Evolutionary conservation across 2,888 invertebrate genomes (phyloP), one percentile per base, ranked within the genome.

Genomic region (Ophion costatus): DNA sequence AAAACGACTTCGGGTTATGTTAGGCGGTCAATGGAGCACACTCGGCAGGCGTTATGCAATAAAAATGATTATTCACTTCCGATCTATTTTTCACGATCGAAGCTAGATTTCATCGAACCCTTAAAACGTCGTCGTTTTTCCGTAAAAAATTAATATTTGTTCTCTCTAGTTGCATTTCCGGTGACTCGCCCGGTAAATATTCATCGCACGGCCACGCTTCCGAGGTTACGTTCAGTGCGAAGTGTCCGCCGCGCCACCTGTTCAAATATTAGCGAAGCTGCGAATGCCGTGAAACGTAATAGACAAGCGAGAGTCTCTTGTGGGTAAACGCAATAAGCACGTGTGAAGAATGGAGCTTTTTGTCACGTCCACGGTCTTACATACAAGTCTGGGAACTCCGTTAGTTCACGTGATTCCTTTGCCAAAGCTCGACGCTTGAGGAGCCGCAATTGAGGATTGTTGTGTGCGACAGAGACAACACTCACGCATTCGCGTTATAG

Each of bases 1-100:
- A 29, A n/a, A 45, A 69, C 74, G 70, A 70, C 63, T 76, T 76
- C 17, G 17, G 14, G 17, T 17, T 51, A 17, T 17, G 11, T 51
- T 14, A 51, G 5, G 51, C 17, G 51, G 17, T 17, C 17, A 17
- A 14, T 51, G 51, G 51, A 38, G 75, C 22, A 70, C 66, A 67
- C 45, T 77, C 66, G 45, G 4, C 11, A 67, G 11, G 67, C 1
- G 17, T 51, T 51, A 51, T 14, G 51, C 17, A 51, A 51, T 51
- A 51, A 51, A 51, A 17, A 51, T 51, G 17, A 51, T 38, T 17
- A 51, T 17, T 11, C 14, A 14, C 17, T 17, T 51, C 45, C 51
- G 51, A n/a, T n/a, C n/a, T n/a, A n/a, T 5, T 51, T 51, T 51
- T 29, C 29, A 38, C 38, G 38, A 38, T 38, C 38, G 38, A 38